Evolutionary conservation across 64 coral and sea anemone species (phyloP), one percentile per base, ranked within the genome.

Genomic region (Exaiptasia diaphana): DNA sequence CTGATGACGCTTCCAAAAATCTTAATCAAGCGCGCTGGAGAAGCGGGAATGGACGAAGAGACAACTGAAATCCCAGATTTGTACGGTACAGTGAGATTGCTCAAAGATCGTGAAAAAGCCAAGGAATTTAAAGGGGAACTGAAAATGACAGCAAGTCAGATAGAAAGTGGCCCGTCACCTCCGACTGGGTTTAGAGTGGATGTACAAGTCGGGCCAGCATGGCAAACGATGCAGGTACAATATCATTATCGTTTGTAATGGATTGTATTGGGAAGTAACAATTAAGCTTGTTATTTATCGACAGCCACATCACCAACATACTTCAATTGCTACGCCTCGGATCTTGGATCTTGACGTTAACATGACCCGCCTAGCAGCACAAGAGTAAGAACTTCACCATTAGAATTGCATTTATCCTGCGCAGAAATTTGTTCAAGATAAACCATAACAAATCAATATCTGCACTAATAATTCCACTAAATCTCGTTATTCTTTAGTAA

Each of bases 311-410:
- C n/a, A n/a, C n/a, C n/a, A n/a, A n/a, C n/a, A n/a, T n/a, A n/a
- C n/a, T n/a, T n/a, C n/a, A n/a, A 71, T 93, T 6, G 80, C 91
- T 17, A 84, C 85, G 12, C 91, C 91, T 23, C 79, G 75, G 8
- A 44, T 93, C 35, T 34, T 93, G 64, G 79, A 93, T 59, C 61
- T 93, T 44, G 91, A 93, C 3, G 75, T 93, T 21, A 93, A 93
- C 69, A 85, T 79, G 13, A 88, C 67, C 18, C 85, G 91, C 20
- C 42, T 83, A 46, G 81, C 63, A 24, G 91, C 91, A 13, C 79
- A 93, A n/a, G 81, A 82, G 91, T 93, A 93, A 77, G 79, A 35
- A 15, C 54, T 67, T 4, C 4, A 32, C 13, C 10, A 17, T 18
- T n/a, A 20, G 17, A 36, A 23, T 30, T 9, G 50, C 34, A 20